Evolutionary conservation across 2,888 invertebrate genomes (phyloP), one percentile per base, ranked within the genome.

Genomic region (Linyphia triangularis): DNA sequence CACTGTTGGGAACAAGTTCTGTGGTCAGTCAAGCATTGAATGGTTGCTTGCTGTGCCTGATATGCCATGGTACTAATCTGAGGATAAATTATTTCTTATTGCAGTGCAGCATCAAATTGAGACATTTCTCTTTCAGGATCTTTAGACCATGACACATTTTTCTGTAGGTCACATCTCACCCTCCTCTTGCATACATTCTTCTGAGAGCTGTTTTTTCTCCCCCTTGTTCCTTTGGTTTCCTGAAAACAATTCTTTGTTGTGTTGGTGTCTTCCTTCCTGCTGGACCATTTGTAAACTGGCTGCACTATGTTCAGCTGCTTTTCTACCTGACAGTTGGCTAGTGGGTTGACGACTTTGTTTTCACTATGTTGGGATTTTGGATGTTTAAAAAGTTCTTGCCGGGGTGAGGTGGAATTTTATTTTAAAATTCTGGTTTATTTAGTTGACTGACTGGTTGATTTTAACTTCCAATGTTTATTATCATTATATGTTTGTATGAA

Each of bases 91-190:
- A 75, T 88, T 82, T 88, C 67, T 81, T 61, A 63, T 51, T 51
- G 72, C 57, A 73, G 57, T 65, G 67, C 79, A n/a, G n/a, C n/a
- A 73, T 86, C 75, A 73, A 67, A 67, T 88, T 73, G 69, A 81
- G 81, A 57, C 79, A 81, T 70, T 78, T 75, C 69, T 43, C 40
- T 88, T 88, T 81, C 73, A 61, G 75, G 28, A 67, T 65, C 65
- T 75, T 13, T 61, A 73, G 86, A 82, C 86, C 86, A 82, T 88
- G 86, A 88, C 86, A 88, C 69, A 75, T 73, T 72, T 88, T 33
- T 70, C 75, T 88, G 73, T 88, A 81, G 81, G 86, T 88, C 86
- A 88, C 43, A 75, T 77, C 40, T 85, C 59, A 43, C 28, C 26
- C n/a, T n/a, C n/a, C 24, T 63, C 30, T 30, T 57, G 19, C 4